Conservation (phyloP, 2,888 invertebrate genomes). For the Andricus quercusramuli region DNA sequence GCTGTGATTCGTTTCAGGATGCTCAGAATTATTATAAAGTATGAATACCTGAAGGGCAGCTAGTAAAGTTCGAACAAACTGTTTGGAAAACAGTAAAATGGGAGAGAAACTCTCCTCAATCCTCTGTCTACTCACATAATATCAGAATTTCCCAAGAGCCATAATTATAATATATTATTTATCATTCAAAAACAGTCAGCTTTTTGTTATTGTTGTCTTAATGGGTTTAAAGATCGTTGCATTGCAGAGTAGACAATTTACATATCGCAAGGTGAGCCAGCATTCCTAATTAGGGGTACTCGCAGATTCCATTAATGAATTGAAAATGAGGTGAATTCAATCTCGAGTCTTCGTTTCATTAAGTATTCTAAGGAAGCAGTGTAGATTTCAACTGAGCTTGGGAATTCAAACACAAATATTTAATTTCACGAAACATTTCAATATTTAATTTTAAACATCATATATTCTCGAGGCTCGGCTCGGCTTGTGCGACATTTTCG, state of each 20-base stretch:
- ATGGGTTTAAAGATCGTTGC: constrained; percentile 24
- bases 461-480: too few species aligned
- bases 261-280: constrained; percentile 31
- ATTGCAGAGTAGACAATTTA: constrained; percentile 23
- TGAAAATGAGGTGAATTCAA: constrained; percentile 34
- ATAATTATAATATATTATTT: constrained; percentile 1
- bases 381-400: constrained; percentile 1
- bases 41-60: constrained; percentile 33
- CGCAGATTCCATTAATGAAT: constrained; percentile 37
- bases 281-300: constrained; percentile 28
- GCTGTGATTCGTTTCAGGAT: constrained; percentile 33
- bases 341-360: constrained; percentile 30
- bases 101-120: not conserved
- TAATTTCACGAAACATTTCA: not conserved
- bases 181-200: constrained; percentile 3
- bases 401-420: not conserved
- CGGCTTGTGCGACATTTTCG: too few species aligned
- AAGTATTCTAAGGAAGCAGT: constrained; percentile 23
- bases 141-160: not conserved
- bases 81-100: constrained; percentile 10
- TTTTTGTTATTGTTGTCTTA: constrained; percentile 29
- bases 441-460: too few species aligned
- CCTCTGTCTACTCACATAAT: not conserved
- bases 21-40: constrained; percentile 35
- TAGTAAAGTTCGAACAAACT: constrained; percentile 24